Conservation (phyloP, 2,113 vertebrate genomes). For the Boulengeromyrus knoepffleri region DNA sequence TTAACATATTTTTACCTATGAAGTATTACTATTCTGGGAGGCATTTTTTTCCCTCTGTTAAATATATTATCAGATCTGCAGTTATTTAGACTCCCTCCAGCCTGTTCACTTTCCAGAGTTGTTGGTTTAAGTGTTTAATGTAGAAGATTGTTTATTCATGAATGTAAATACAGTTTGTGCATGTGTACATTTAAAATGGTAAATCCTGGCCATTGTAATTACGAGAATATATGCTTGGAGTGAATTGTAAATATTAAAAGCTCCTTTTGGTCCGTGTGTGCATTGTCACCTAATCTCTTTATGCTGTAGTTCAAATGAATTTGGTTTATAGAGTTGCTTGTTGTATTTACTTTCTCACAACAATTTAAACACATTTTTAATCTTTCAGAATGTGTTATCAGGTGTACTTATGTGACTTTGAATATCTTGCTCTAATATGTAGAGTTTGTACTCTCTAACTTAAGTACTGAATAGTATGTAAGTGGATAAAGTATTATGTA, state of each 20-base stretch:
- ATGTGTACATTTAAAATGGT: neutral
- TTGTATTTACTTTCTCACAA: neutral
- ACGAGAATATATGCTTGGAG: neutral
- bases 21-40: neutral
- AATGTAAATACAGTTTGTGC: conserved; percentile 3
- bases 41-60: neutral
- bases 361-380: neutral
- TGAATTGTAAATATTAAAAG: neutral
- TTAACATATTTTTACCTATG: neutral
- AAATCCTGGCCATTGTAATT: conserved; percentile 1
- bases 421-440: neutral
- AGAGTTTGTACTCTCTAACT: neutral
- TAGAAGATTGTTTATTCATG: neutral
- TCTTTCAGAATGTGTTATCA: neutral
- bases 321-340: neutral
- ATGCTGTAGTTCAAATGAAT: neutral
- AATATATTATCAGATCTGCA: neutral
- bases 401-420: conserved; percentile 14
- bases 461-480: neutral
- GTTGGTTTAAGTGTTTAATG: neutral
- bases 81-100: neutral
- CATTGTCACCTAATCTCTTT: neutral
- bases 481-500: conserved; percentile 11
- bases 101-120: neutral
- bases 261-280: neutral